A percentile compares a stretch with the other conserved stretches of the same genome.
These are phyloP conservation scores for Spialia ferax DNA, from an alignment of 2,888 invertebrate species.

Conservation along the genomic window DNA sequence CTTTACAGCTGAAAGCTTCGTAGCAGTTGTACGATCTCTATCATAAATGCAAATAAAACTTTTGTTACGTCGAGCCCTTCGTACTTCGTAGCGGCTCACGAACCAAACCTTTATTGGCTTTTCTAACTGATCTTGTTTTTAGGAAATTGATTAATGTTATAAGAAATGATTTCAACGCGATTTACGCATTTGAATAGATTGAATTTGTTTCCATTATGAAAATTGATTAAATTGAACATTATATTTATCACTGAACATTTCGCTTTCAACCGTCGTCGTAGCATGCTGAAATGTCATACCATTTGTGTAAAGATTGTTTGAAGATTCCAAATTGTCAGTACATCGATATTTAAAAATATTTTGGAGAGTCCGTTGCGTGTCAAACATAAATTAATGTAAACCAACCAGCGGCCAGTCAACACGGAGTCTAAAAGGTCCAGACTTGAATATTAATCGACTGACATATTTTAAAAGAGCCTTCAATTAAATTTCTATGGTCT, in stretches of 20 bases:
- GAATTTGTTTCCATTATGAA: too few species aligned
- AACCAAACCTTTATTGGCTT: constrained; percentile 14
- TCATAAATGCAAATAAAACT: constrained; percentile 30
- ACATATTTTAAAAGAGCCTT: constrained; percentile 16
- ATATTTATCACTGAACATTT: not conserved
- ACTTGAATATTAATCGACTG: constrained; percentile 28
- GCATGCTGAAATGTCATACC: not conserved
- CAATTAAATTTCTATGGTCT: constrained; percentile 33
- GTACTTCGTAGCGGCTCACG: constrained; percentile 26
- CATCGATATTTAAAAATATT: not conserved
- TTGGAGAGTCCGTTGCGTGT: not conserved
- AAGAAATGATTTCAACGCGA: too few species aligned
- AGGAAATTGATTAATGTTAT: too few species aligned
- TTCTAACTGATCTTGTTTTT: too few species aligned
- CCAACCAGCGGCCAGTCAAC: constrained; percentile 15
- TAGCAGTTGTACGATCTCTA: constrained; percentile 7
- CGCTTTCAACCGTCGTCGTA: not conserved
- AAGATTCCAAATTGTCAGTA: not conserved
- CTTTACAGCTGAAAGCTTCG: not conserved
- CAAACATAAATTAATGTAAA: constrained; percentile 4
- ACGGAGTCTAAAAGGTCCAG: constrained; percentile 26
- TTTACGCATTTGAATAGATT: too few species aligned
- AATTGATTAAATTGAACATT: too few species aligned
- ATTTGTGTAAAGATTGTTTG: not conserved
- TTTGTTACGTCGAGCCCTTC: constrained; percentile 9